These are phyloP conservation scores for Mus caroli DNA, from an alignment of 2,797 vertebrate species.

Conservation along the genomic window DNA sequence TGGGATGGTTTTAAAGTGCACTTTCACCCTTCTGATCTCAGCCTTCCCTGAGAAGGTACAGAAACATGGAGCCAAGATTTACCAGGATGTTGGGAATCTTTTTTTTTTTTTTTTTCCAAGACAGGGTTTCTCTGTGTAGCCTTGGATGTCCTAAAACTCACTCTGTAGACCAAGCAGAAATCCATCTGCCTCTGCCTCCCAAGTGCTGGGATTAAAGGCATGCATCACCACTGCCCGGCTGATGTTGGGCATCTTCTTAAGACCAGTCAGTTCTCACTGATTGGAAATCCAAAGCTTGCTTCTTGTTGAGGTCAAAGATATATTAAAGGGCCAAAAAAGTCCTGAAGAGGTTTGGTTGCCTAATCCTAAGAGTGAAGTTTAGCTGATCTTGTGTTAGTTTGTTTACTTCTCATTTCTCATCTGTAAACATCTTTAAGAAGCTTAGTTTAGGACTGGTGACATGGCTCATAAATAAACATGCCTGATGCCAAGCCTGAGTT, in stretches of 20 bases:
- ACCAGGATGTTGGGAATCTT: not conserved
- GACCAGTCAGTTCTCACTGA: not conserved
- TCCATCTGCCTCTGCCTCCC: too few species aligned
- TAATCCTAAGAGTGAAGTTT: slow-evolving; percentile 34
- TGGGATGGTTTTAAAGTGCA: not conserved
- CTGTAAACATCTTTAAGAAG: slow-evolving; percentile 56
- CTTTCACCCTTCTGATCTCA: not conserved
- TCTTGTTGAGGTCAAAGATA: slow-evolving; percentile 15
- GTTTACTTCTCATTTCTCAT: slow-evolving; percentile 51
- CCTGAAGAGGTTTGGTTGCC: not conserved
- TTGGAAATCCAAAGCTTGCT: not conserved
- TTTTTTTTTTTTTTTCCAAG: too few species aligned
- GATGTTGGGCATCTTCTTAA: not conserved
- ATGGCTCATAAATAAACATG: not conserved
- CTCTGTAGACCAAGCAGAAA: too few species aligned
- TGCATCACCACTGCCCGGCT: too few species aligned
- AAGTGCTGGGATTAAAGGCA: too few species aligned
- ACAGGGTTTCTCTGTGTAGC: too few species aligned
- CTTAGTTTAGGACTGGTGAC: not conserved
- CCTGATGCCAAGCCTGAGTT: not conserved
- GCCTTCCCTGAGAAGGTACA: not conserved
- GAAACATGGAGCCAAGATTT: not conserved
- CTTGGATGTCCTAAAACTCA: too few species aligned
- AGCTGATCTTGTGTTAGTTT: not conserved
- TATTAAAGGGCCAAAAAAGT: not conserved